Base-by-base conservation (phyloP, 2,113 vertebrate species). In the Nerophis ophidion region DNA sequence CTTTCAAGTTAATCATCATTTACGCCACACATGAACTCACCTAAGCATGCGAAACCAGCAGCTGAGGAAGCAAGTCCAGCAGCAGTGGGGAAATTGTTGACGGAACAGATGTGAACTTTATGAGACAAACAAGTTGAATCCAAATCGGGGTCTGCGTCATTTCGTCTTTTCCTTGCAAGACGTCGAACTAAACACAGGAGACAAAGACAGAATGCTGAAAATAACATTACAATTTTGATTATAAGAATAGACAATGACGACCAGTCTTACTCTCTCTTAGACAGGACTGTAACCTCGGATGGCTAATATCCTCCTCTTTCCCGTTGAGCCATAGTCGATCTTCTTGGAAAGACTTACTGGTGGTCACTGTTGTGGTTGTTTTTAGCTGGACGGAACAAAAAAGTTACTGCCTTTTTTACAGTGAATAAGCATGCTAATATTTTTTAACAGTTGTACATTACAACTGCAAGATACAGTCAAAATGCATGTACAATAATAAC, bases 311-410 rank as follows among this genome's bases (percentile, higher is more conserved):
- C 1, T 88, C 91, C 57, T 96, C 93, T 70, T 81, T 89, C 60
- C 94, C 93, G 0, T 98, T 99, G 38, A 99, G 89, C 96, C 96
- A 98, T 57, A 99, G 87, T 4, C 90, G 90, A 81, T 99, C 96
- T 71, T 93, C 90, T 0, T 87, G 68, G 77, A 99, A 97, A 52
- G 87, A 88, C 57, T 80, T 90, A 82, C 93, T 94, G 67, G 92
- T 79, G 2, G 90, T 89, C 0, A 90, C 92, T 0, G 95, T 94
- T 1, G 96, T 98, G 34, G 92, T 96, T 36, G 95, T 95, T 87
- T 92, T 96, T 19, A 99, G 83, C 96, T 99, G 3, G n/a, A 81
- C 14, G 19, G 60, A 61, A 16, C n/a, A 36, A 59, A 48, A 8
- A 44, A 44, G 7, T 44, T 44, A 12, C 5, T 44, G 11, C 10